phyloP scores from a whole-genome alignment of 2,113 vertebrate genomes.

The Ophiodon elongatus region DNA sequence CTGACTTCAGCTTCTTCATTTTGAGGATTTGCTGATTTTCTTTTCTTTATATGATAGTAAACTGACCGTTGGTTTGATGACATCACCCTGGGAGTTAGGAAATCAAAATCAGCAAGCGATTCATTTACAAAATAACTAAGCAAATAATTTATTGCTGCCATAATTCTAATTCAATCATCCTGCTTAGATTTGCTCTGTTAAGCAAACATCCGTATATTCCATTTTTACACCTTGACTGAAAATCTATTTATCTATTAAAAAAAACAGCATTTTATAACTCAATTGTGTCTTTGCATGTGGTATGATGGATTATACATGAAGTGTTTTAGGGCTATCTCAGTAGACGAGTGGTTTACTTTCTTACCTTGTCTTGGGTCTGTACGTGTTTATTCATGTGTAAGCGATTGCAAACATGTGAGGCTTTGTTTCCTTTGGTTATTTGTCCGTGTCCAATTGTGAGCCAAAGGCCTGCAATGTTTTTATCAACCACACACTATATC shows the following conservation, averaged over 20 bases:
- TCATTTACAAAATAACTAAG: not conserved
- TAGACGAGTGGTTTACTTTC: not conserved
- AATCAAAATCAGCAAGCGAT: not conserved
- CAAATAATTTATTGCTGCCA: not conserved
- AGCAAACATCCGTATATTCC: not conserved
- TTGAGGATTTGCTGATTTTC: not conserved
- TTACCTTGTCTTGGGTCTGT: not conserved
- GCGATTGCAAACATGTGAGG: not conserved
- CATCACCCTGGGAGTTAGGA: not conserved
- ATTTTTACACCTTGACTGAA: not conserved
- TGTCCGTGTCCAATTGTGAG: not conserved
- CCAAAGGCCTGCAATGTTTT: not conserved
- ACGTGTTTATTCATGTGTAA: conserved; percentile 1
- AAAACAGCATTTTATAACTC: not conserved
- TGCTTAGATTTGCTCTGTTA: not conserved
- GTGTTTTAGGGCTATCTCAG: not conserved
- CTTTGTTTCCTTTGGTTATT: not conserved
- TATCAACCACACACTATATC: not conserved
- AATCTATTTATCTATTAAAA: not conserved
- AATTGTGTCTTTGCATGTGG: not conserved
- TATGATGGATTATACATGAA: not conserved
- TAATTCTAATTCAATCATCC: not conserved
- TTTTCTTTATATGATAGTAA: not conserved
- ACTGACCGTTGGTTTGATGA: not conserved
- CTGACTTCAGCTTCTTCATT: not conserved